Evolutionary conservation across 2,797 vertebrate species (phyloP).

Genomic region (Poeciliopsis gracilis): DNA sequence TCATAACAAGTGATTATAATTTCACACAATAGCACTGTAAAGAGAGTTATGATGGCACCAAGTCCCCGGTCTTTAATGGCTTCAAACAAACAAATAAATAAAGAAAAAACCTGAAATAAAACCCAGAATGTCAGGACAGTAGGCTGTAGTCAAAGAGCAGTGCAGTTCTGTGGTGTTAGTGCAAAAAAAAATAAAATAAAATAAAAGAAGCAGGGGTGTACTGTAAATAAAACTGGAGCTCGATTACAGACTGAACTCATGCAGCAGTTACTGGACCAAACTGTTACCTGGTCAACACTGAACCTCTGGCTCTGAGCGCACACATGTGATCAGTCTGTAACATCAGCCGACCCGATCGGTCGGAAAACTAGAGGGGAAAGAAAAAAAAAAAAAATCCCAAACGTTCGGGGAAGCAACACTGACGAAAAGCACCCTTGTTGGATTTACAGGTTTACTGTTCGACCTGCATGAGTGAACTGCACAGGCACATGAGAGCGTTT

Average conservation of each 20-base stretch:
- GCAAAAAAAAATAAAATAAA: constrained; percentile 25
- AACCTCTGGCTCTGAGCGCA: constrained; percentile 7
- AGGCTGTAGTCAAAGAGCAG: constrained; percentile 83
- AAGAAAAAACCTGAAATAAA: constrained; percentile 43
- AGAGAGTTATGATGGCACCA: constrained; percentile 86
- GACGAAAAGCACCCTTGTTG: constrained; percentile 64
- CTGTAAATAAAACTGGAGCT: constrained; percentile 9
- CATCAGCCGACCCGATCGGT: constrained; percentile 2
- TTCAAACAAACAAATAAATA: constrained; percentile 79
- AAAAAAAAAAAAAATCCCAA: not conserved
- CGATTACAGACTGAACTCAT: constrained; percentile 21
- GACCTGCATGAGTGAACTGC: constrained; percentile 50
- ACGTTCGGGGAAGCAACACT: constrained; percentile 27
- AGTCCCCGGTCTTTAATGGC: constrained; percentile 88
- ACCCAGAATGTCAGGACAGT: constrained; percentile 58
- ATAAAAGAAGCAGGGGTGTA: constrained; percentile 15
- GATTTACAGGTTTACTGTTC: constrained; percentile 35
- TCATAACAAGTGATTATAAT: constrained; percentile 89
- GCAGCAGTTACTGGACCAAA: constrained; percentile 8
- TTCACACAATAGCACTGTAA: constrained; percentile 90
- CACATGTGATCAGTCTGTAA: constrained; percentile 7
- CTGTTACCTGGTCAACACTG: not conserved
- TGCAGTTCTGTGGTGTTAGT: constrained; percentile 46
- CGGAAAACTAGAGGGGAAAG: constrained; percentile 12
- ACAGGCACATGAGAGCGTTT: constrained; percentile 62